A percentile compares a stretch with the other conserved stretches of the same genome.
Conservation (phyloP, 2,113 vertebrate species). For the Brachyhypopomus gauderio region DNA sequence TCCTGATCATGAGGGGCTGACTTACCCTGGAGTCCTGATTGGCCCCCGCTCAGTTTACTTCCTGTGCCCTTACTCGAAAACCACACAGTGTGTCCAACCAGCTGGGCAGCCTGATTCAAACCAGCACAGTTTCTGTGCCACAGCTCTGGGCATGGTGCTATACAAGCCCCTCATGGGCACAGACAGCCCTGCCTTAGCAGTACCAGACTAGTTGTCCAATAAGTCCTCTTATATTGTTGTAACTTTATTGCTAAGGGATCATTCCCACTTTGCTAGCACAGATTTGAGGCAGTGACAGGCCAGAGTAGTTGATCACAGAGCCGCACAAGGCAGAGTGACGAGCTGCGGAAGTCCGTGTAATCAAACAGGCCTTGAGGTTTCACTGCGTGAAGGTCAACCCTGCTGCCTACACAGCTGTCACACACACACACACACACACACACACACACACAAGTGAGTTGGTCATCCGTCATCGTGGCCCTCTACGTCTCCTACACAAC, state of each 20-base stretch:
- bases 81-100: neutral
- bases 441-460: slow-evolving; percentile 34
- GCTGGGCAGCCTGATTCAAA: neutral
- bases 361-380: slow-evolving; percentile 71
- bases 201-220: neutral
- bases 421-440: slow-evolving; percentile 37
- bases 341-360: slow-evolving; percentile 53
- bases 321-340: neutral
- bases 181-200: neutral
- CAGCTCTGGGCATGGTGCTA: neutral
- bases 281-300: neutral
- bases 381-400: slow-evolving; percentile 76
- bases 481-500: slow-evolving; percentile 28
- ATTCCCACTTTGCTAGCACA: neutral
- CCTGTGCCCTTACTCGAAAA: neutral
- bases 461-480: slow-evolving; percentile 47
- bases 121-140: neutral
- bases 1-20: no score
- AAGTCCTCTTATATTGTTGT: neutral
- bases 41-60: no score
- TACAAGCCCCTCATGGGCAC: neutral
- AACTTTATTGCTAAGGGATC: neutral
- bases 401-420: slow-evolving; percentile 74
- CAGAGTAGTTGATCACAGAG: slow-evolving; percentile 22
- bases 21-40: no score